phyloP scores from a whole-genome alignment of 2,113 vertebrate species.

The Oreochromis aureus region DNA sequence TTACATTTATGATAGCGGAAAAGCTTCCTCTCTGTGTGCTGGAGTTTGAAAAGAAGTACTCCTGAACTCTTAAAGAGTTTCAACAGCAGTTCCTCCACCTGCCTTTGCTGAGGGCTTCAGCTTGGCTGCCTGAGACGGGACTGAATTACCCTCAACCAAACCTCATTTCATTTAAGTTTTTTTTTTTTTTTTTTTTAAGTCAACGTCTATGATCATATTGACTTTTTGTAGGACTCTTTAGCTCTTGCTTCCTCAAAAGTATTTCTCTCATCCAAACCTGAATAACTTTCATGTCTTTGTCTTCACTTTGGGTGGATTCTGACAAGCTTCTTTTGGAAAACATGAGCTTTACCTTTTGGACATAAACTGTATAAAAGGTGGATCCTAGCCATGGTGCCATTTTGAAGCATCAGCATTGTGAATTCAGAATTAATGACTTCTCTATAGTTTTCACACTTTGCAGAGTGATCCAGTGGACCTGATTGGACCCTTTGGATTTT shows the following conservation, averaged over 20 bases:
- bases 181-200: neutral
- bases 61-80: neutral
- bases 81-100: neutral
- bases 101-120: neutral
- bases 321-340: neutral
- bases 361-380: neutral
- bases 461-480: neutral
- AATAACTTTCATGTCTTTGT: neutral
- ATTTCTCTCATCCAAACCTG: neutral
- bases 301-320: neutral
- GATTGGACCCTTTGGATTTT: neutral
- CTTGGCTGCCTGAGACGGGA: neutral
- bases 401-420: neutral
- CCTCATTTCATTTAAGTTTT: too few relatives aligned
- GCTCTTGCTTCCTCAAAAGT: neutral
- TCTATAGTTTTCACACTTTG: neutral
- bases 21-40: neutral
- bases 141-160: neutral
- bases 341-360: neutral
- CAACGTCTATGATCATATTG: neutral
- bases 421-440: neutral
- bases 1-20: conserved; percentile 28
- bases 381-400: neutral
- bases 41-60: neutral
- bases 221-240: neutral